phyloP scores from a whole-genome alignment of 30 jellyfish, hydroid and myxozoan species.

The Hydractinia echinata region DNA sequence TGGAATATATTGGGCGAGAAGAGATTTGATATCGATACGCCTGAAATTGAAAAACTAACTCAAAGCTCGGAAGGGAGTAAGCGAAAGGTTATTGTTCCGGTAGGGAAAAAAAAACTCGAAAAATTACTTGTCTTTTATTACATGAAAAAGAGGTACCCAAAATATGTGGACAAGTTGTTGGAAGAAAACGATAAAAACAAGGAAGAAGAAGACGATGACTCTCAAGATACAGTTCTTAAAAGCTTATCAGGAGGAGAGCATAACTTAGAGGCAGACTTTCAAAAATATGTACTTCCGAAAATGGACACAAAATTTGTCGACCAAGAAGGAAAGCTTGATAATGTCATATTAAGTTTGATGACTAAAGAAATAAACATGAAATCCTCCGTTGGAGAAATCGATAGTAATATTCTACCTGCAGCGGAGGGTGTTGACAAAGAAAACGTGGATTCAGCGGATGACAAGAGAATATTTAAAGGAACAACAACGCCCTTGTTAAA shows the following conservation, averaged over 20 bases:
- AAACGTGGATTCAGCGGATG: background rate
- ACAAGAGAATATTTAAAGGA: background rate
- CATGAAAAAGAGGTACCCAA: slow-evolving; percentile 33
- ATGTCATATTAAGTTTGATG: background rate
- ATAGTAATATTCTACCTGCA: background rate
- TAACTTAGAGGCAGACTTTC: background rate
- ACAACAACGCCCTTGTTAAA: background rate
- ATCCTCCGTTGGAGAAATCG: background rate
- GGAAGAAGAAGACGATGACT: slow-evolving; percentile 66
- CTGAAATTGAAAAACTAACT: background rate
- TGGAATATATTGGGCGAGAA: background rate
- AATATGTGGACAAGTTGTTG: background rate
- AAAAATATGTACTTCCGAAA: slow-evolving; percentile 1
- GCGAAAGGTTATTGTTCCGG: slow-evolving; percentile 66
- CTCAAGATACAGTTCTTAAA: slow-evolving; percentile 50
- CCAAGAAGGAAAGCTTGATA: background rate
- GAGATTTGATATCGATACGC: background rate
- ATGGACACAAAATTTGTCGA: background rate
- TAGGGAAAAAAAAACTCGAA: slow-evolving; percentile 47
- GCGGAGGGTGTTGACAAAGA: background rate
- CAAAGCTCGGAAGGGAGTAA: background rate
- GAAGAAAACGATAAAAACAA: slow-evolving; percentile 49
- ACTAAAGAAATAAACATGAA: background rate
- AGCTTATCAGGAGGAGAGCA: slow-evolving; percentile 22
- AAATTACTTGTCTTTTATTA: slow-evolving; percentile 57